Evolutionary conservation across 2,888 invertebrate species (phyloP), one percentile per base, ranked within the genome.

Genomic region (Dynastes tityus): DNA sequence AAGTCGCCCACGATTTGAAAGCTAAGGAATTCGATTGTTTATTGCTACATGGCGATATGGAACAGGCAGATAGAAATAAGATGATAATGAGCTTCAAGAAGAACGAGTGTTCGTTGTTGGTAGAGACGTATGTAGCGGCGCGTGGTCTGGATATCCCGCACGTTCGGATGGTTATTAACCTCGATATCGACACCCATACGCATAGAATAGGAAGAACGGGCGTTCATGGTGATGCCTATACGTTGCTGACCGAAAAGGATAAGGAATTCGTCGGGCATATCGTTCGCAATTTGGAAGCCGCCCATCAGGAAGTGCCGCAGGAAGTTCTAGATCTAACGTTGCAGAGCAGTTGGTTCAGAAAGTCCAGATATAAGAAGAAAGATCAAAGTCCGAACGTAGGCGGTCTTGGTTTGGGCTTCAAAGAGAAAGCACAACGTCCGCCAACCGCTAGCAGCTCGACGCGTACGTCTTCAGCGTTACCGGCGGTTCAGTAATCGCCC

Each of bases 171-270:
- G 99, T 99, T 11, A 90, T 99, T 2, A 99, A 99, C 91, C 99
- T 96, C 89, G 98, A 98, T 84, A 98, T 98, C 84, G 99, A 99
- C 89, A 99, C 99, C 0, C 99, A 99, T 89, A 99, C 98, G 8
- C 99, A 99, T 90, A 92, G 98, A 82, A 95, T 99, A 84, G 99
- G 99, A 2, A 92, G 99, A 86, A 99, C 99, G 0, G 98, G 98
- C 6, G 93, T 93, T 84, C 95, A 94, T 85, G 96, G 96, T 64
- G 92, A 91, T 0, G 96, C 96, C 0, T 95, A 93, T 85, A 96
- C 96, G 0, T 89, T 98, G 40, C 92, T 97, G 0, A 94, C 96
- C 0, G 94, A 94, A 70, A 94, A 94, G 86, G 99, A 99, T 89
- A 95, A 95, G 87, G 99, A 99, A 87, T 98, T 99, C 89, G 98